Base-by-base conservation (phyloP, 2,888 invertebrate genomes). In the Tenthredo notha region DNA sequence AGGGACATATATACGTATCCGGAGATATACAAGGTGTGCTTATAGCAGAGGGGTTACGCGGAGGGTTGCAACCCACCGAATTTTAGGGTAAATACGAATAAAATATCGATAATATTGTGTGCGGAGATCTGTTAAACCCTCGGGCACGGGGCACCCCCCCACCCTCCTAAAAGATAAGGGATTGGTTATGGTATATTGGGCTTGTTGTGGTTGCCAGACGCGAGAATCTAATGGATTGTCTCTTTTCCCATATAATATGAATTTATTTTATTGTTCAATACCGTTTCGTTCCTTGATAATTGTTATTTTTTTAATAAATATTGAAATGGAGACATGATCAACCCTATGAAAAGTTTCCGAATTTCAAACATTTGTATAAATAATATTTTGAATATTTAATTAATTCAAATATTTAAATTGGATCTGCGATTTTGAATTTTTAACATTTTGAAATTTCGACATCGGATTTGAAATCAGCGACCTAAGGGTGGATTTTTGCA, bases 1-100 rank as follows among this genome's bases (percentile, higher is more conserved):
- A 33, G 33, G 33, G 33, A 4, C 33, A 33, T 50, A 50, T 77
- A 10, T 29, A 77, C 6, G 50, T 75, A 6, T 25, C 5, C n/a
- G 25, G 15, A 29, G 43, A 54, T 54, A 10, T 29, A 40, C 33
- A 83, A 47, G 29, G 72, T 78, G 80, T 86, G 84, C 47, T 33
- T 82, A 84, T 74, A 77, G 74, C 78, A 85, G 86, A 86, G 86
- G 86, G 70, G 85, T 87, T 84, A 83, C 80, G 78, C 15, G 21
- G 80, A 82, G 84, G 83, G 84, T 82, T 40, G 78, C 58, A 84
- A 37, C 75, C 65, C 61, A 87, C 85, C 87, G 87, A 87, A 89
- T 88, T 88, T 87, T 87, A 87, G 87, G 87, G 89, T 90, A 89
- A 89, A 89, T 88, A 88, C 85, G 90, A 90, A 89, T 90, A 90